Evolutionary conservation across 2,888 invertebrate genomes (phyloP), one percentile per base, ranked within the genome.

Genomic region (Ceriagrion tenellum): DNA sequence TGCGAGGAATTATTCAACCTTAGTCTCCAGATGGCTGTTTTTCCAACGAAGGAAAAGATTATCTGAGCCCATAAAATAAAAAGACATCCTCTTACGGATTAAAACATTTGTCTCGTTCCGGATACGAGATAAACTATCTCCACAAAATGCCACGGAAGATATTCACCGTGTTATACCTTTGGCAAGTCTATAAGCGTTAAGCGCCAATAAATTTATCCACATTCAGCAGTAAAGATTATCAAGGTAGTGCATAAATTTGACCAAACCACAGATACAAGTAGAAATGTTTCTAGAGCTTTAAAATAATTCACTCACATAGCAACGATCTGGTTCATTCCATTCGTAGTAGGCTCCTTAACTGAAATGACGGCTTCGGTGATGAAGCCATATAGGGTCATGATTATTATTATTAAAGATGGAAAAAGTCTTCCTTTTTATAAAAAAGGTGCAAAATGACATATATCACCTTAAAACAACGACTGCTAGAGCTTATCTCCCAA

Each of bases 61-160:
- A 63, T 63, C 69, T 69, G 13, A 40, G 40, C 8, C 91, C 30
- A 40, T 30, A 55, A 59, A 59, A 69, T 81, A 93, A 93, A 69
- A 69, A 93, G 69, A 35, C 40, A 93, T 93, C 69, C 69, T 35
- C 47, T 93, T 93, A 93, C 69, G 93, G 93, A 93, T 26, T n/a
- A 23, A 69, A 74, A 93, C 93, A 93, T 93, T 93, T 93, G 93
- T 93, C 69, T 35, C 81, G 18, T 81, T 35, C 81, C 30, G 81
- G 35, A 81, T 35, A 12, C 81, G 16, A 81, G 81, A 81, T 81
- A 81, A 81, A 81, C 30, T 81, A 81, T 81, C 81, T 81, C 35
- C 35, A 81, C 35, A 6, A 35, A 81, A 81, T 35, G 81, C 81
- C 81, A 81, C 35, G 81, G 81, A 35, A 26, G 35, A 18, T 81